Percentiles rank a stretch among this genome's conserved stretches.
Evolutionary conservation across 2,797 vertebrate genomes (phyloP).

Genomic region (Melanotaenia maccullochi): DNA sequence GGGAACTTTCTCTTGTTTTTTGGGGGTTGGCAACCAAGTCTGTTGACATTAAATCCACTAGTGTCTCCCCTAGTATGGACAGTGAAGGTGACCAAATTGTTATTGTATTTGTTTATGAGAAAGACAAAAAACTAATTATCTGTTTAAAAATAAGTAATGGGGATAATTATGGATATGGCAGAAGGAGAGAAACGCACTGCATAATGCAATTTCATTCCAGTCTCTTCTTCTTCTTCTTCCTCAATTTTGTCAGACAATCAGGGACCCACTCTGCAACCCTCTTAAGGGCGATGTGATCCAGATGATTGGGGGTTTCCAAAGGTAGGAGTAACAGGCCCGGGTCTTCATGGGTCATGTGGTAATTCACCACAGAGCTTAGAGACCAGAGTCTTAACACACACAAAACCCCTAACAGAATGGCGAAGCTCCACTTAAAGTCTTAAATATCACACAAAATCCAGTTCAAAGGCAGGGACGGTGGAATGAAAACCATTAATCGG

Average conservation of each 20-base stretch:
- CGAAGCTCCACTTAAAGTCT: constrained; percentile 74
- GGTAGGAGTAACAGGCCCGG: constrained; percentile 66
- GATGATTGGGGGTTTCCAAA: constrained; percentile 76
- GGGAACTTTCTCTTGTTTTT: neutral
- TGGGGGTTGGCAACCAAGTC: too few species aligned
- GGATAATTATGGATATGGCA: constrained; percentile 5
- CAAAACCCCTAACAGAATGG: constrained; percentile 55
- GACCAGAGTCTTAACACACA: constrained; percentile 65
- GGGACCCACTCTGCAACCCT: constrained; percentile 59
- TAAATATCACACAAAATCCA: constrained; percentile 72
- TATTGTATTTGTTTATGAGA: neutral
- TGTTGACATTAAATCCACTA: neutral
- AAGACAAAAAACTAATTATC: neutral
- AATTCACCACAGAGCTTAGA: constrained; percentile 79
- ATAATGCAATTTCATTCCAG: constrained; percentile 32
- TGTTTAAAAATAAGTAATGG: neutral
- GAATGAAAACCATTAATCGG: constrained; percentile 63
- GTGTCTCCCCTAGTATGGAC: neutral
- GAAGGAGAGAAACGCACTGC: constrained; percentile 16
- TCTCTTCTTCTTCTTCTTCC: constrained; percentile 21
- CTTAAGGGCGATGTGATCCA: constrained; percentile 78
- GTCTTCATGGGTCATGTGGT: constrained; percentile 81
- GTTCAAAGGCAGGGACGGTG: constrained; percentile 69
- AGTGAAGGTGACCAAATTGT: neutral
- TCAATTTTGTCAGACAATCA: constrained; percentile 43